phyloP scores from a whole-genome alignment of 2,888 invertebrate genomes.

The Mamestra brassicae region DNA sequence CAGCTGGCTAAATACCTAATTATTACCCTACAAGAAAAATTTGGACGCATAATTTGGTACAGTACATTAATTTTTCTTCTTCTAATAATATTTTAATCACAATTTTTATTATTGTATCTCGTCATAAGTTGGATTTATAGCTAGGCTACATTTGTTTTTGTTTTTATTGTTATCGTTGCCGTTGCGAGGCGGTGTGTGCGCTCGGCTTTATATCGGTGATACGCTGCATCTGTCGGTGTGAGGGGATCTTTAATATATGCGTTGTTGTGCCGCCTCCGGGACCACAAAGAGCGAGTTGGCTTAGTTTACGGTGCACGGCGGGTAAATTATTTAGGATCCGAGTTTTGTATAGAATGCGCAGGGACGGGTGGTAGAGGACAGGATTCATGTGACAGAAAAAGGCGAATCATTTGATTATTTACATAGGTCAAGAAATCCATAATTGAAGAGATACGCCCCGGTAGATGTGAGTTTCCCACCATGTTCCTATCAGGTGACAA shows the following conservation, averaged over 20 bases:
- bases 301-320: not conserved
- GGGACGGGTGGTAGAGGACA: not conserved
- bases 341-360: constrained; percentile 22
- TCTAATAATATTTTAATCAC: constrained; percentile 78
- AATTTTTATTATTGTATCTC: constrained; percentile 87
- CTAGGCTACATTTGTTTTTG: constrained; percentile 69
- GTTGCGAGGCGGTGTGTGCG: constrained; percentile 41
- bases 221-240: constrained; percentile 63
- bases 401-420: constrained; percentile 16
- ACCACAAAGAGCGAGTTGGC: constrained; percentile 53
- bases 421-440: not conserved
- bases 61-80: constrained; percentile 76
- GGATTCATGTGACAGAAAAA: constrained; percentile 1
- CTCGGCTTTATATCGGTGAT: constrained; percentile 41
- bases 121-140: constrained; percentile 80
- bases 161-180: constrained; percentile 65
- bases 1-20: constrained; percentile 65
- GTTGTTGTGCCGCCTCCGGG: constrained; percentile 16
- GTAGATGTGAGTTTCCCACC: no score
- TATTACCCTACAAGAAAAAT: constrained; percentile 80
- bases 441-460: no score
- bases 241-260: constrained; percentile 24
- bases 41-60: constrained; percentile 88
- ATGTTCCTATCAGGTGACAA: not conserved
- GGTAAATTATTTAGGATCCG: constrained; percentile 36